Evolutionary conservation across 2,888 invertebrate species (phyloP), one percentile per base, ranked within the genome.

Genomic region (Rutpela maculata): DNA sequence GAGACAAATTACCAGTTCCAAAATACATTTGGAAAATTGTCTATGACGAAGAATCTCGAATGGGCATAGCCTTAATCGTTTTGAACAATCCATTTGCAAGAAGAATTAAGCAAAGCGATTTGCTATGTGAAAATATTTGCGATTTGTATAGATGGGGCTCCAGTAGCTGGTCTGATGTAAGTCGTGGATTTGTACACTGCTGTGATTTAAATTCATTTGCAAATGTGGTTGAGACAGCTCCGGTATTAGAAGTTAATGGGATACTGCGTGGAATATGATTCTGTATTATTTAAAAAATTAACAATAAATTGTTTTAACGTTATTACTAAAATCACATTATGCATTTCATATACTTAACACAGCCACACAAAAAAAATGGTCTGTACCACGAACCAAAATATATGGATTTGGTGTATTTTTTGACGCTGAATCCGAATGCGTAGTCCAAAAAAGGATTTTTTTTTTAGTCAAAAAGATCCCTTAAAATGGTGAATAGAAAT

Each of bases 21-120:
- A 87, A 90, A 83, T 90, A 87, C 85, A 87, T 89, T 69, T 91
- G 90, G 90, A 91, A 91, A 85, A 85, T 92, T 26, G 86, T 91
- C 1, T 88, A 90, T 79, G 88, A 90, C 76, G 85, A 85, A n/a
- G 74, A 82, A 12, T 85, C 85, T 1, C 84, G 89, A 62, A 82
- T 88, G 62, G 91, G 89, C 12, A 89, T 91, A n/a, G 91, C 89
- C n/a, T 88, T 92, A 73, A 87, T 92, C 0, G 87, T 89, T n/a
- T 81, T 91, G 15, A 92, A 92, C 84, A 91, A 92, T 88, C 92
- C 92, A 1, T 90, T 90, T 82, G 79, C 86, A 1, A 76, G 80
- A 11, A 71, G 65, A 19, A 75, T 84, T 18, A 76, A 67, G 12
- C 57, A 75, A 3, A 73, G 79, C 5, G 86, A 88, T 59, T 71